phyloP scores from a whole-genome alignment of 2,113 vertebrate genomes.

The Cyrtonyx montezumae region DNA sequence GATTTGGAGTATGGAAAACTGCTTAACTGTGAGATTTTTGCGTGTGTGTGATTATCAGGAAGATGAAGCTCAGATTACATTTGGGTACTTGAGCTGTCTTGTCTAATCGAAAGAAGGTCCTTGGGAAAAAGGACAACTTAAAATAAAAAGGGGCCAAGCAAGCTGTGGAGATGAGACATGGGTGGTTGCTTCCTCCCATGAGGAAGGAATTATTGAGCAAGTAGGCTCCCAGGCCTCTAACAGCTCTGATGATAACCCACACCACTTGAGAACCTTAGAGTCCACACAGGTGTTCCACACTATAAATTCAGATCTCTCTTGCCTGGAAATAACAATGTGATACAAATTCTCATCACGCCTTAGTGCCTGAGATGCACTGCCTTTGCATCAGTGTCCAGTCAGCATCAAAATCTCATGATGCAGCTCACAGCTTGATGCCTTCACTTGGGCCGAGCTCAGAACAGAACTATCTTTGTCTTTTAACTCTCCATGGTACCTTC shows the following conservation, averaged over 20 bases:
- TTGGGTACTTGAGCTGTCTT: neutral
- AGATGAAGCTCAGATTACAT: neutral
- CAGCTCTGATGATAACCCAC: neutral
- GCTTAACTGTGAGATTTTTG: neutral
- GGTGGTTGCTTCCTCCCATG: neutral
- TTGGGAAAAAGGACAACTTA: neutral
- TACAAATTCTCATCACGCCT: neutral
- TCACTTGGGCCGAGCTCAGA: neutral
- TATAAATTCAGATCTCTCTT: neutral
- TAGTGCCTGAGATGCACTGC: accelerated
- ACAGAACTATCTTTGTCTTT: neutral
- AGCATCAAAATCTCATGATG: neutral
- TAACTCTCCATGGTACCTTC: neutral
- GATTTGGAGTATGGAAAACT: neutral
- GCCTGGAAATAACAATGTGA: neutral
- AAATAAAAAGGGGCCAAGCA: too few species aligned
- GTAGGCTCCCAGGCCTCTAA: neutral
- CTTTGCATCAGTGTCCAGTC: neutral
- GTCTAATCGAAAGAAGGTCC: neutral
- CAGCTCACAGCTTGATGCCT: neutral
- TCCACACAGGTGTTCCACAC: neutral
- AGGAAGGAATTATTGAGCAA: neutral
- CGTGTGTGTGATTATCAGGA: neutral
- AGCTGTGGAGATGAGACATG: neutral
- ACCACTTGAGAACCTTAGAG: neutral